Evolutionary conservation across 2,113 vertebrate genomes (phyloP).

Genomic region (Peromyscus leucopus): DNA sequence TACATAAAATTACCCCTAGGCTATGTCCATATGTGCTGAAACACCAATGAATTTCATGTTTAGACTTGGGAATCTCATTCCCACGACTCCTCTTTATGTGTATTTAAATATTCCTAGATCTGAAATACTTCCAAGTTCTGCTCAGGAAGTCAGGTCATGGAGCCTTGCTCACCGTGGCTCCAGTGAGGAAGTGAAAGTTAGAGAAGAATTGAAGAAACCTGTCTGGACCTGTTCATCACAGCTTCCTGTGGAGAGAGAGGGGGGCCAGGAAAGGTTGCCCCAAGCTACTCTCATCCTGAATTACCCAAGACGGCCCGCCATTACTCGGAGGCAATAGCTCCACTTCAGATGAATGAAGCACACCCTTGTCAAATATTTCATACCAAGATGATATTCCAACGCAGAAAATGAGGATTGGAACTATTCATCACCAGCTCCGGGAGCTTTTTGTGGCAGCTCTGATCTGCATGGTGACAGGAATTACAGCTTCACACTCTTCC

Average conservation of each 20-base stretch:
- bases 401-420: neutral
- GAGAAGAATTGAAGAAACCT: too few species aligned
- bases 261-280: neutral
- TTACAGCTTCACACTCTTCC: neutral
- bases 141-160: neutral
- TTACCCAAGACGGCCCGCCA: neutral
- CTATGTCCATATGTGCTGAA: neutral
- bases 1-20: neutral
- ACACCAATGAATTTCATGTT: neutral
- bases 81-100: neutral
- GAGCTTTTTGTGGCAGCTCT: neutral
- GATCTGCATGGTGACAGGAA: neutral
- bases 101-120: neutral
- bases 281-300: neutral
- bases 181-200: rapidly evolving
- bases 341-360: neutral
- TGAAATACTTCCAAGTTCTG: neutral
- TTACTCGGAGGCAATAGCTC: neutral
- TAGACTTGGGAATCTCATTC: neutral
- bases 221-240: neutral
- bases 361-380: slow-evolving; percentile 5
- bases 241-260: neutral
- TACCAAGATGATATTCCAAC: neutral
- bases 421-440: neutral
- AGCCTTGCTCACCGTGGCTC: rapidly evolving